Conservation (phyloP, 2,888 invertebrate species). For the Dasypolia templi region DNA sequence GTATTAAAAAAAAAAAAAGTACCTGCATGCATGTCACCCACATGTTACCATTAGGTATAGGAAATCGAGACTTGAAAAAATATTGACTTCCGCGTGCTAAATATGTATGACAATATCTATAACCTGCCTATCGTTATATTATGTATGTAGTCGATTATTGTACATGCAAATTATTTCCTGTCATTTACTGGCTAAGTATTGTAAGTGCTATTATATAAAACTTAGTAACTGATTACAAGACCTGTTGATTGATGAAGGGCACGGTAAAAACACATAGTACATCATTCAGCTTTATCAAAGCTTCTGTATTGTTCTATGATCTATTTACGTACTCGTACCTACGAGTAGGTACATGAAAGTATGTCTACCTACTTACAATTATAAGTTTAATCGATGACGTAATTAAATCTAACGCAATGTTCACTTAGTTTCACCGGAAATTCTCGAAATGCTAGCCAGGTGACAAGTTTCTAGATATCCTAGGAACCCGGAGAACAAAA, state of each 20-base stretch:
- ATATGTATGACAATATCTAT: constrained; percentile 40
- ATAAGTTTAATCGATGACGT: constrained; percentile 46
- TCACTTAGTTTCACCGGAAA: constrained; percentile 59
- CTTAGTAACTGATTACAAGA: constrained; percentile 41
- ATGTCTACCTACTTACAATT: constrained; percentile 13
- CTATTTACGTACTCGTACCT: constrained; percentile 20
- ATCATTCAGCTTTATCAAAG: constrained; percentile 38
- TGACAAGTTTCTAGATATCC: constrained; percentile 59
- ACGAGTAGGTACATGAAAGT: neutral
- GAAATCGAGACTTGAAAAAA: constrained; percentile 11
- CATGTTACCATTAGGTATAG: neutral
- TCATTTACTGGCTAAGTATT: constrained; percentile 39
- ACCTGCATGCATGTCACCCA: neutral
- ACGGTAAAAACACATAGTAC: constrained; percentile 26
- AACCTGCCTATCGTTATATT: constrained; percentile 24
- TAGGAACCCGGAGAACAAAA: constrained; percentile 53
- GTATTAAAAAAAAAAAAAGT: neutral
- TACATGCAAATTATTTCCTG: constrained; percentile 62
- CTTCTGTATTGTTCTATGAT: constrained; percentile 41
- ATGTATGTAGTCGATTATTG: constrained; percentile 32
- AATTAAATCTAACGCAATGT: constrained; percentile 52
- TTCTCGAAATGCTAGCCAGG: constrained; percentile 47
- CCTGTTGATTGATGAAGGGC: constrained; percentile 55
- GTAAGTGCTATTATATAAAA: constrained; percentile 54
- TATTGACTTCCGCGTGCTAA: constrained; percentile 30